Evolutionary conservation across 2,797 vertebrate species (phyloP), one percentile per base, ranked within the genome.

Genomic region (Gila robusta): DNA sequence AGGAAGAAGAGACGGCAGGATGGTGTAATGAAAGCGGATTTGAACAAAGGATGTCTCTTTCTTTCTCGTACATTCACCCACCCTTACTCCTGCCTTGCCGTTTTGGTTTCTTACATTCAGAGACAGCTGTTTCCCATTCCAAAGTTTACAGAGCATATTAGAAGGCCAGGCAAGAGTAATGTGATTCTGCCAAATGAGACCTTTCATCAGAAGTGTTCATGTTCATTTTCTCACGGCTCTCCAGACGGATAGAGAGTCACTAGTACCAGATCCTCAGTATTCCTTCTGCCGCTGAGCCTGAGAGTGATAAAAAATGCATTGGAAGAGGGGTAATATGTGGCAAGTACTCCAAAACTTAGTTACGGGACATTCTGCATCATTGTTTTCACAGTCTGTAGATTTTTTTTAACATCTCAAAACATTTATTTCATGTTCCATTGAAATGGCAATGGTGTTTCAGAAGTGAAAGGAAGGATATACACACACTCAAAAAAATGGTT

Each of bases 131-230:
- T 80, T 62, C 69, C 35, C 39, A 83, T 73, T 32, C 64, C 54
- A 72, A 64, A 86, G 62, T 81, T 86, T 80, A 54, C 23, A 35
- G 41, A 19, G 71, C 74, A 83, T 87, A 87, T 87, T 85, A 79
- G 74, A 86, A 85, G 76, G 52, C 16, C 19, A 80, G 83, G 16
- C 23, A 28, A 56, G 44, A 12, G 37, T 69, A 62, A 56, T 79
- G 14, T n/a, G 54, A 39, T 83, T 74, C 62, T 64, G 69, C 74
- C 26, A 19, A 87, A 79, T 76, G 72, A 79, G 41, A 83, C 47
- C 81, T 26, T 82, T 66, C 85, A 79, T 87, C 82, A 69, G 69
- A 82, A 81, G 79, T 41, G 44, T 54, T 83, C 26, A 23, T 69
- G 41, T 76, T 67, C 56, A 54, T 52, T 52, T 21, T 79, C 19